Conservation (phyloP, 2,888 invertebrate species). For the Tethea ocularis region DNA sequence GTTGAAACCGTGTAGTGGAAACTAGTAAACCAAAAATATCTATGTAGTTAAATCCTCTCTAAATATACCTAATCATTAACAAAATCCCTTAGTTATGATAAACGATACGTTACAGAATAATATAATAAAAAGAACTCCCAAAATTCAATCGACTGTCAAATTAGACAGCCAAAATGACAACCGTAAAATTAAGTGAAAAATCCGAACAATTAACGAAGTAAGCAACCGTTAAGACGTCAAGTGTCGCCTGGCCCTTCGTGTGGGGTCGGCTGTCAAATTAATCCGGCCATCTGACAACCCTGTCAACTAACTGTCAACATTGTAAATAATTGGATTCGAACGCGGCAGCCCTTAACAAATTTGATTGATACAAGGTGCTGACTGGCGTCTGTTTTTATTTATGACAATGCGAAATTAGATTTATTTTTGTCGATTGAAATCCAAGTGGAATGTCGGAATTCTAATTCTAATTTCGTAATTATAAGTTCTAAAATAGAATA, state of each 20-base stretch:
- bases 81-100: neutral
- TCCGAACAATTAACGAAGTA: constrained; percentile 44
- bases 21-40: too few species aligned
- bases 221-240: constrained; percentile 46
- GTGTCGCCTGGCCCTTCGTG: constrained; percentile 35
- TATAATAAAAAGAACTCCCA: neutral
- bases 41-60: too few species aligned
- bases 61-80: too few species aligned
- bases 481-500: neutral
- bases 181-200: constrained; percentile 27
- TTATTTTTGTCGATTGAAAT: neutral
- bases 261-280: constrained; percentile 65
- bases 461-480: neutral
- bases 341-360: constrained; percentile 46
- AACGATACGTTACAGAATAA: neutral
- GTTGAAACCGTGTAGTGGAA: too few species aligned
- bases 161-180: constrained; percentile 23
- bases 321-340: constrained; percentile 61
- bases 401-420: constrained; percentile 4
- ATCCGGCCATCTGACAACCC: constrained; percentile 56
- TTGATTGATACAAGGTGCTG: constrained; percentile 43
- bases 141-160: constrained; percentile 2
- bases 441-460: neutral
- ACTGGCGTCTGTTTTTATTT: constrained; percentile 14
- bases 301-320: constrained; percentile 62